These are phyloP conservation scores for Tachycineta bicolor DNA, from an alignment of 2,113 vertebrate genomes.

Conservation along the genomic window DNA sequence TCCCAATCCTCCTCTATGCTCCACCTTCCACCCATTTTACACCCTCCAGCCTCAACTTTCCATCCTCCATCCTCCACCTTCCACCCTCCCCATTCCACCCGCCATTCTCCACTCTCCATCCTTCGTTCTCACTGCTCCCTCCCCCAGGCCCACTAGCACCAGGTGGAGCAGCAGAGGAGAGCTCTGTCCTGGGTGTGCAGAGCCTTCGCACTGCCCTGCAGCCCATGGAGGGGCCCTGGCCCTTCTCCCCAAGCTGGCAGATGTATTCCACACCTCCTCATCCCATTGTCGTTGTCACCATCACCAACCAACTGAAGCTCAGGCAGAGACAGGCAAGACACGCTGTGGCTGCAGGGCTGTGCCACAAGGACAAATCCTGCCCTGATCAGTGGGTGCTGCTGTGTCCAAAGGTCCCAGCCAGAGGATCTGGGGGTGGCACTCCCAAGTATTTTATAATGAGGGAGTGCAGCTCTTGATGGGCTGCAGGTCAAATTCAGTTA, in stretches of 20 bases:
- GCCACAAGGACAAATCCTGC: background rate
- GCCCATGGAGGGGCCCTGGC: background rate
- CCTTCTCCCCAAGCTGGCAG: background rate
- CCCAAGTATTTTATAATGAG: background rate
- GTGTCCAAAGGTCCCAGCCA: background rate
- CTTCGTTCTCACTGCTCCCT: background rate
- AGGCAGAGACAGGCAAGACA: background rate
- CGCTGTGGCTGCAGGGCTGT: background rate
- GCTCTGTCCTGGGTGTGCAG: background rate
- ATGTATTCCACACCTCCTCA: background rate
- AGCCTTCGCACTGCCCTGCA: background rate
- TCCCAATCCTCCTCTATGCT: background rate
- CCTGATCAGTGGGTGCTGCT: background rate
- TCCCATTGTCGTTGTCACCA: background rate
- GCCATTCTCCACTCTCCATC: background rate
- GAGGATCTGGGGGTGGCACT: background rate
- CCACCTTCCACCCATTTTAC: background rate
- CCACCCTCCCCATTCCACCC: background rate
- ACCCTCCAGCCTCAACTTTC: background rate
- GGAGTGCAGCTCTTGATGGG: background rate
- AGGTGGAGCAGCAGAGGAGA: background rate
- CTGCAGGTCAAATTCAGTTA: constrained; percentile 41
- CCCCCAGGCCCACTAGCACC: background rate
- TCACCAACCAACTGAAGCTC: background rate
- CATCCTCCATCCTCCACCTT: background rate